phyloP scores from a whole-genome alignment of 1,140 invertebrate species.

The Brachionus manjavacas region DNA sequence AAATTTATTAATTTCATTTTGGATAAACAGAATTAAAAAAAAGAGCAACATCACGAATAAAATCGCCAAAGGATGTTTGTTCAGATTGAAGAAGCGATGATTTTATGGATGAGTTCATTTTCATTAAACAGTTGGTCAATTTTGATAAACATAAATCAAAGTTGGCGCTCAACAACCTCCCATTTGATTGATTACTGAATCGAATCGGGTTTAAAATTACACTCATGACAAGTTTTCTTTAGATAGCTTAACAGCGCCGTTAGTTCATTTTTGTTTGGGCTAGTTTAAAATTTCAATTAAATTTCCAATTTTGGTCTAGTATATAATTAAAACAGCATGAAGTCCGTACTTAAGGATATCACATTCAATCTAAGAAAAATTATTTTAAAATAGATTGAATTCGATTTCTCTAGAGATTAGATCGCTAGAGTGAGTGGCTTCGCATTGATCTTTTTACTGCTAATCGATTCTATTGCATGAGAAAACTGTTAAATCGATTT shows the following conservation, averaged over 20 bases:
- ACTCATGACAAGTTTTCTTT: neutral
- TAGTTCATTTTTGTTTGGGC: neutral
- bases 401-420: neutral
- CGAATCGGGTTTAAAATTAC: neutral
- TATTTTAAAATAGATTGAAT: neutral
- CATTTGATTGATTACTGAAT: neutral
- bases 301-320: neutral
- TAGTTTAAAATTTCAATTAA: conserved; percentile 2
- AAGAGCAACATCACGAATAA: neutral
- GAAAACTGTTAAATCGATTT: neutral
- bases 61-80: neutral
- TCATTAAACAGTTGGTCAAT: neutral
- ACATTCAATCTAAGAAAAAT: neutral
- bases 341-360: neutral
- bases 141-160: neutral
- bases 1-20: neutral
- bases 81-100: neutral
- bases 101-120: neutral
- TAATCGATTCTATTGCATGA: neutral
- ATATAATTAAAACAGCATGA: neutral
- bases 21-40: neutral
- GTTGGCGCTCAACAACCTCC: neutral
- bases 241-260: neutral
- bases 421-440: neutral
- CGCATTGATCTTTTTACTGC: neutral